These are phyloP conservation scores for Himalopsyche japonica DNA, from an alignment of 2,888 invertebrate genomes.

Conservation along the genomic window DNA sequence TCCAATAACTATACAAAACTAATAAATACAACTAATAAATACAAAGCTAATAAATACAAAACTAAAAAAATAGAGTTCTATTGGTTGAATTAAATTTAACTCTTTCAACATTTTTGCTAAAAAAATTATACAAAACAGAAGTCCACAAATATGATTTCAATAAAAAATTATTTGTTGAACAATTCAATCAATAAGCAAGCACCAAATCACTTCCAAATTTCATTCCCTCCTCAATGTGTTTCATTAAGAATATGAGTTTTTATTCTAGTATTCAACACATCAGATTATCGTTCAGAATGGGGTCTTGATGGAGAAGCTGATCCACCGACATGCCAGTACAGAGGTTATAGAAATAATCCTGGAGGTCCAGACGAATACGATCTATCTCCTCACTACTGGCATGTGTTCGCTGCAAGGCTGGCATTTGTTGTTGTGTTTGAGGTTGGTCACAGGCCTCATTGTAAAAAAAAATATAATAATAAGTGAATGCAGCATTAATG, in stretches of 20 bases:
- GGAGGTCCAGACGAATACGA: conserved; percentile 68
- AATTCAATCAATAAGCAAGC: too few species aligned
- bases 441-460: conserved; percentile 65
- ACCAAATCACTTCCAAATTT: neutral
- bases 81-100: too few species aligned
- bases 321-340: conserved; percentile 74
- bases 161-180: too few species aligned
- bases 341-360: conserved; percentile 79
- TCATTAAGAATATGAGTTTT: neutral
- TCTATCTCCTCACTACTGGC: conserved; percentile 90
- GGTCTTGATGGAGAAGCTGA: conserved; percentile 67
- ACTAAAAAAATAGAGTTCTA: too few species aligned
- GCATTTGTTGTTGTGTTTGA: conserved; percentile 95
- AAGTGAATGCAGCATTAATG: too few species aligned
- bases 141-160: too few species aligned
- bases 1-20: too few species aligned
- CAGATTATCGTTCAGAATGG: conserved; percentile 79
- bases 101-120: too few species aligned
- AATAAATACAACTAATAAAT: too few species aligned
- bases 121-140: too few species aligned
- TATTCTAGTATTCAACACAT: conserved; percentile 75
- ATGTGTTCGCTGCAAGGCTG: conserved; percentile 88
- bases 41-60: too few species aligned
- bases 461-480: too few species aligned
- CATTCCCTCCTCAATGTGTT: neutral